phyloP scores from a whole-genome alignment of 2,888 invertebrate genomes.

The Scaptomyza parva region DNA sequence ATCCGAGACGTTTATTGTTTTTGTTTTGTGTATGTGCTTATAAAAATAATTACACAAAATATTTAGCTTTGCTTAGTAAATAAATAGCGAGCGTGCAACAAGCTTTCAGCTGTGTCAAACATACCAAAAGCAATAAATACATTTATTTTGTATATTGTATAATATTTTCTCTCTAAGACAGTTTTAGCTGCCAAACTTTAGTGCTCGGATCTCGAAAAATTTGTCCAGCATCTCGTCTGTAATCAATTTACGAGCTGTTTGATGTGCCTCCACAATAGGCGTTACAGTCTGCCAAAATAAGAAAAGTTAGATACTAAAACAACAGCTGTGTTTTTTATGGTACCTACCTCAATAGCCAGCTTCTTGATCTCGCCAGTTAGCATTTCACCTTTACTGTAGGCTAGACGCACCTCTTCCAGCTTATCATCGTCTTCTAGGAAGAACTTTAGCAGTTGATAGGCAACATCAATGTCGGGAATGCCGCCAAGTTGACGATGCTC shows the following conservation, averaged over 20 bases:
- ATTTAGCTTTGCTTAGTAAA: conserved; percentile 52
- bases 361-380: conserved; percentile 98
- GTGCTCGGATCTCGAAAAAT: conserved; percentile 93
- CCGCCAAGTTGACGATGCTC: conserved; percentile 96
- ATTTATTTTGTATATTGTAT: conserved; percentile 21
- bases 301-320: not conserved
- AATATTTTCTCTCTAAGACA: not conserved
- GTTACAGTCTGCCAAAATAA: conserved; percentile 86
- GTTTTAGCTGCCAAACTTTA: conserved; percentile 86
- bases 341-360: conserved; percentile 89
- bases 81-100: conserved; percentile 68
- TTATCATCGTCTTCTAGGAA: conserved; percentile 97
- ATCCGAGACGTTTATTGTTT: conserved; percentile 53
- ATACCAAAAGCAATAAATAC: conserved; percentile 50
- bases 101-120: conserved; percentile 50
- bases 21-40: conserved; percentile 47
- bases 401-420: conserved; percentile 89
- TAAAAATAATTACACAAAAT: conserved; percentile 67
- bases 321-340: not conserved
- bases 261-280: conserved; percentile 92
- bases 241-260: conserved; percentile 90
- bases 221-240: conserved; percentile 93
- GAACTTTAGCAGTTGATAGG: conserved; percentile 97
- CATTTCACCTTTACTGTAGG: conserved; percentile 89
- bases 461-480: conserved; percentile 97